These are phyloP conservation scores for Aythya baeri DNA, from an alignment of 2,113 vertebrate genomes.

Conservation along the genomic window DNA sequence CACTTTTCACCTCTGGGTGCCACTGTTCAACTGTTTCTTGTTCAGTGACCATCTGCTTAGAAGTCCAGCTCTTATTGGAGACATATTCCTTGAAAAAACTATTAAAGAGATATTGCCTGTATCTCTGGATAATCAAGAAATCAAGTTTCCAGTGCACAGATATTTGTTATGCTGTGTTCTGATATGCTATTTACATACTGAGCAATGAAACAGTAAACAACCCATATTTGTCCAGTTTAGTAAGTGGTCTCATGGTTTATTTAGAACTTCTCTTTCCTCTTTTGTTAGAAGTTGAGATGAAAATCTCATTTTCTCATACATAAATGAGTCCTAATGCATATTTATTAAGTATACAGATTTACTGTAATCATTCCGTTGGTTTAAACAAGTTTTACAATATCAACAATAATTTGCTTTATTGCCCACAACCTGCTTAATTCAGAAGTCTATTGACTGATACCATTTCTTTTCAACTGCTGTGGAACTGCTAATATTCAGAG, in stretches of 20 bases:
- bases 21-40: conserved; percentile 82
- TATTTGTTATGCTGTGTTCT: conserved; percentile 51
- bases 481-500: conserved; percentile 75
- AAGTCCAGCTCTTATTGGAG: conserved; percentile 41
- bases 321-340: background rate
- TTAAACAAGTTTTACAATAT: conserved; percentile 66
- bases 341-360: conserved; percentile 54
- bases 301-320: background rate
- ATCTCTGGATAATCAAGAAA: conserved; percentile 48
- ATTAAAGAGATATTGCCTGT: conserved; percentile 71
- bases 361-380: conserved; percentile 67
- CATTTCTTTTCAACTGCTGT: conserved; percentile 72
- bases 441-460: conserved; percentile 76
- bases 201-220: conserved; percentile 38
- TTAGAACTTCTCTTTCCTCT: background rate
- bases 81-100: conserved; percentile 59
- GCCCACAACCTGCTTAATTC: conserved; percentile 74
- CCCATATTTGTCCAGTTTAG: background rate
- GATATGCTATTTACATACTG: conserved; percentile 41
- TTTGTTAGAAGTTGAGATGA: background rate
- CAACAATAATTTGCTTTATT: conserved; percentile 79
- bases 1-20: conserved; percentile 80
- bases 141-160: conserved; percentile 29
- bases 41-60: conserved; percentile 55
- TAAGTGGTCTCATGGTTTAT: background rate